Percentiles rank a stretch among this genome's conserved stretches.
Conservation (phyloP, 2,888 invertebrate species). For the Gasteruption jaculator region DNA sequence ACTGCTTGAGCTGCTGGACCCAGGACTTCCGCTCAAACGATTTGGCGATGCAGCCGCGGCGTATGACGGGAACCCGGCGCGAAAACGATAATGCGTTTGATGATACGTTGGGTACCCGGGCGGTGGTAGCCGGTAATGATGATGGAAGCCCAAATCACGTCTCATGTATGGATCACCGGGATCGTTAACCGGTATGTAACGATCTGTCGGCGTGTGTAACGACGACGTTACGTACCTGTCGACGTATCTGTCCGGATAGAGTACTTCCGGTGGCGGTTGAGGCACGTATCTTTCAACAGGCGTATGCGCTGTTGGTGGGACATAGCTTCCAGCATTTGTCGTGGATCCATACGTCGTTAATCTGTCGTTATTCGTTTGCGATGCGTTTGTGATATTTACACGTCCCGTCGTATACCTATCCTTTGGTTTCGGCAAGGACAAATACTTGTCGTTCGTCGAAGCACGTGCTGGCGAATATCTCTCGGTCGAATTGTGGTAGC, state of each 20-base stretch:
- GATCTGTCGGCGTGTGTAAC: slow-evolving; percentile 68
- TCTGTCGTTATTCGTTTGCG: too few relatives aligned
- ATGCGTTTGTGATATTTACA: slow-evolving; percentile 33
- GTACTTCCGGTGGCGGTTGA: slow-evolving; percentile 47
- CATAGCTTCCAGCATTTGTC: slow-evolving; percentile 49
- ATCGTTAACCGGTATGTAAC: slow-evolving; percentile 60
- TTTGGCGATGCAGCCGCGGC: slow-evolving; percentile 48
- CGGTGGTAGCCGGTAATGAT: slow-evolving; percentile 58
- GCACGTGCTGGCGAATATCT: slow-evolving; percentile 43
- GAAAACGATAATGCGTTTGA: slow-evolving; percentile 46
- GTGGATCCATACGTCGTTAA: too few relatives aligned
- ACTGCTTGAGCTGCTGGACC: slow-evolving; percentile 54
- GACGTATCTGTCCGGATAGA: slow-evolving; percentile 46
- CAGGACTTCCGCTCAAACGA: slow-evolving; percentile 50
- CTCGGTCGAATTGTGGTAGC: slow-evolving; percentile 38
- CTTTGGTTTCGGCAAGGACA: slow-evolving; percentile 46
- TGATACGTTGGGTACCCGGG: slow-evolving; percentile 44
- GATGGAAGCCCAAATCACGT: slow-evolving; percentile 56
- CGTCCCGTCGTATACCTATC: slow-evolving; percentile 42
- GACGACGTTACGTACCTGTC: slow-evolving; percentile 65
- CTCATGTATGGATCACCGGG: slow-evolving; percentile 59
- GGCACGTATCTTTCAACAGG: slow-evolving; percentile 72
- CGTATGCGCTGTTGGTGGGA: slow-evolving; percentile 70
- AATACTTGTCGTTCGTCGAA: slow-evolving; percentile 39
- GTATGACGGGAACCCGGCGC: too few relatives aligned